These are phyloP conservation scores for Alectoris magna DNA, from an alignment of 2,797 vertebrate genomes.

Conservation along the genomic window DNA sequence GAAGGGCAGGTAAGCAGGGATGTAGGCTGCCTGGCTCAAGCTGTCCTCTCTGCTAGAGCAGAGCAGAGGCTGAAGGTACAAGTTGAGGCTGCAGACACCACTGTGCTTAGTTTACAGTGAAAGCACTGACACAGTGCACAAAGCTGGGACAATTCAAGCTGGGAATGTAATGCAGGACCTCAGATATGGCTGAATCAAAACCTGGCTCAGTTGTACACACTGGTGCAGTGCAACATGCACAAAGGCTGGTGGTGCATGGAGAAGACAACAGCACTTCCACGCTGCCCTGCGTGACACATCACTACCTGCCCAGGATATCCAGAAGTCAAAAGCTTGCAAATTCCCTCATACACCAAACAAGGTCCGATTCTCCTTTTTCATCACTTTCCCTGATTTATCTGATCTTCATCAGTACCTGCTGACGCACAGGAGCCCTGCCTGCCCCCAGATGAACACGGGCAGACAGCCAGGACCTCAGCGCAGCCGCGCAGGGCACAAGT, in stretches of 20 bases:
- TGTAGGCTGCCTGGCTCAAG: background rate
- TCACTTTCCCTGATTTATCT: accelerated
- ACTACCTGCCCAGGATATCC: background rate
- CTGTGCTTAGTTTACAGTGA: background rate
- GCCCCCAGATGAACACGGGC: no score
- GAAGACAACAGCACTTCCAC: background rate
- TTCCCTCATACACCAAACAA: background rate
- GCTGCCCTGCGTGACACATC: background rate
- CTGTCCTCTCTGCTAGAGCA: background rate
- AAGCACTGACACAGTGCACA: accelerated
- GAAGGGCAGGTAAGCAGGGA: background rate
- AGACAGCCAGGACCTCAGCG: background rate
- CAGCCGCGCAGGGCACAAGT: background rate
- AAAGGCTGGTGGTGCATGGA: background rate
- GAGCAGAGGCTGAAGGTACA: background rate
- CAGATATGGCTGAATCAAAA: accelerated
- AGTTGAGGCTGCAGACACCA: background rate
- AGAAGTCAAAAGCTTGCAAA: background rate
- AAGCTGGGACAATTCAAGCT: background rate
- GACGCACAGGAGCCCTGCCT: background rate
- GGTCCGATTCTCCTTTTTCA: background rate
- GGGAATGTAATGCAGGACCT: accelerated
- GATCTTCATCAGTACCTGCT: accelerated
- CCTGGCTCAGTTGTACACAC: background rate
- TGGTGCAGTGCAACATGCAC: background rate